phyloP scores from a whole-genome alignment of 2,888 invertebrate species.

The Xylota segnis region DNA sequence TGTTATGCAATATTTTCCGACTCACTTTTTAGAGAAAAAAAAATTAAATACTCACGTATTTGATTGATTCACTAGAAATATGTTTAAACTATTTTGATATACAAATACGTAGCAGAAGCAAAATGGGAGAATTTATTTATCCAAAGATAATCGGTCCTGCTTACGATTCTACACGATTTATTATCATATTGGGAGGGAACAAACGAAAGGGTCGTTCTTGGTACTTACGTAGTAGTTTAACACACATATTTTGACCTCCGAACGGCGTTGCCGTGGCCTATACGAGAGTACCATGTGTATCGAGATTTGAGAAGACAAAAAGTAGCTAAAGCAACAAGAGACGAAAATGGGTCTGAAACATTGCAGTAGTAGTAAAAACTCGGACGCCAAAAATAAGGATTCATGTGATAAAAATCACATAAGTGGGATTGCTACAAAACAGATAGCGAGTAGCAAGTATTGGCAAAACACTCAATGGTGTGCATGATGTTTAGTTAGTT shows the following conservation, averaged over 20 bases:
- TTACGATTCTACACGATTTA: conserved; percentile 21
- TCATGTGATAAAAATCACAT: no score
- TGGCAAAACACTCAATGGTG: no score
- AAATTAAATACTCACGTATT: neutral
- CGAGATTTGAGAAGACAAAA: no score
- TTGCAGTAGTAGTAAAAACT: no score
- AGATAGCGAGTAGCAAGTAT: no score
- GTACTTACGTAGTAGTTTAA: conserved; percentile 46
- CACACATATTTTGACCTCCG: conserved; percentile 18
- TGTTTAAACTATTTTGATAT: conserved; percentile 13
- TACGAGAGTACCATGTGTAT: no score
- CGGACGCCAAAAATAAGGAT: no score
- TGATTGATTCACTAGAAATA: neutral
- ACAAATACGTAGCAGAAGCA: conserved; percentile 1
- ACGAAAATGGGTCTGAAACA: no score
- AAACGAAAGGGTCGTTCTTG: conserved; percentile 37
- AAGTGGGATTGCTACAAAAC: no score
- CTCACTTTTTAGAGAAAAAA: neutral
- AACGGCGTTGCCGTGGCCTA: no score
- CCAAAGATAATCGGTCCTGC: conserved; percentile 29
- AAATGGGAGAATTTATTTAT: conserved; percentile 21
- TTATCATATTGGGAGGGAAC: conserved; percentile 24
- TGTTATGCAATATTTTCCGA: conserved; percentile 56
- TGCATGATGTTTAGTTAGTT: no score
- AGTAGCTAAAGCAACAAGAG: no score